Evolutionary conservation across 2,888 invertebrate genomes (phyloP).

Genomic region (Pseudococcus jackbeardsleyi): DNA sequence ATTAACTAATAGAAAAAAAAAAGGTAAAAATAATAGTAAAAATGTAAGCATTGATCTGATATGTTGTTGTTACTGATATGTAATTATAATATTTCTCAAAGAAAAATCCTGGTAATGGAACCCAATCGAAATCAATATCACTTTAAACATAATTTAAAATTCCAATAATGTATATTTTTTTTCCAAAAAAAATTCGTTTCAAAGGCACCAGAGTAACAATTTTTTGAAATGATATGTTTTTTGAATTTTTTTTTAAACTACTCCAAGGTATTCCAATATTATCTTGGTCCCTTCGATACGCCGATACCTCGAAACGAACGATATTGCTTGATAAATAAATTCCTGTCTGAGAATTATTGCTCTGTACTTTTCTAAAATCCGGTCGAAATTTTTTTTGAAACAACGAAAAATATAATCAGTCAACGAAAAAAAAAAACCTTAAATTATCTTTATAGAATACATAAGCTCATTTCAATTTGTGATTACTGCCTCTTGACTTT

Average conservation of each 20-base stretch:
- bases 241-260: not conserved
- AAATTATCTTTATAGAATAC: constrained; percentile 50
- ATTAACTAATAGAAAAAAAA: constrained; percentile 51
- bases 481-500: constrained; percentile 50
- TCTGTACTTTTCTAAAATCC: not conserved
- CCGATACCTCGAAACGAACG: not conserved
- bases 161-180: not conserved
- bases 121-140: not conserved
- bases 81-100: not conserved
- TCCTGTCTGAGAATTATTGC: not conserved
- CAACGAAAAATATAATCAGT: constrained; percentile 51
- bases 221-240: not conserved
- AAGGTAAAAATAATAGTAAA: constrained; percentile 59
- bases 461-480: constrained; percentile 55
- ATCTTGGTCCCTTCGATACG: constrained; percentile 34
- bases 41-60: constrained; percentile 62
- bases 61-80: constrained; percentile 62
- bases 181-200: not conserved
- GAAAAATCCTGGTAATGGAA: not conserved
- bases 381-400: constrained; percentile 18
- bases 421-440: constrained; percentile 51
- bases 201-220: not conserved
- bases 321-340: constrained; percentile 12
- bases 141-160: not conserved
- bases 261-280: constrained; percentile 27